Conservation (phyloP, 2,113 vertebrate species). For the Nymphicus hollandicus region DNA sequence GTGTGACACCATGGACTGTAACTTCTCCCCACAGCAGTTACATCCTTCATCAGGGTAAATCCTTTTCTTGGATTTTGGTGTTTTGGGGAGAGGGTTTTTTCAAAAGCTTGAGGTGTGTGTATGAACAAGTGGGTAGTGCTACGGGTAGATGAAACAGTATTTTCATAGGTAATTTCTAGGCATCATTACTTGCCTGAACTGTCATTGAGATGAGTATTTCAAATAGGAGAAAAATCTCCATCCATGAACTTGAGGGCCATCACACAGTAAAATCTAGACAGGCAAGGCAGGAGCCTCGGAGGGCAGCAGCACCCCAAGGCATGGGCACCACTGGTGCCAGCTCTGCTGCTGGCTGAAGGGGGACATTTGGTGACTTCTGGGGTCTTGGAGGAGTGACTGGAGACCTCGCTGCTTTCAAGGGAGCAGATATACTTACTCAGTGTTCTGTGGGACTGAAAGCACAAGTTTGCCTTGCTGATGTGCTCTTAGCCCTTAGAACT, state of each 20-base stretch:
- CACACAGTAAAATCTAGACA: background rate
- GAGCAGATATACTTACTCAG: background rate
- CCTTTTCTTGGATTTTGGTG: background rate
- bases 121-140: background rate
- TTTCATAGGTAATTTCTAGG: background rate
- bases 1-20: background rate
- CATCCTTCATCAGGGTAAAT: background rate
- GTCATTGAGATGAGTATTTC: background rate
- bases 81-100: background rate
- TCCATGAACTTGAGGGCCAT: background rate
- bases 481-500: background rate
- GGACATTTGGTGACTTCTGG: background rate
- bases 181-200: background rate
- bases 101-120: background rate
- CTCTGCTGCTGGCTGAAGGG: background rate
- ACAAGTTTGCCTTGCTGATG: rapidly evolving
- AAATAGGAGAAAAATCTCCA: background rate
- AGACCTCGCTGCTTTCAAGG: background rate
- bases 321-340: rapidly evolving
- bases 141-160: background rate
- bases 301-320: background rate
- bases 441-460: background rate
- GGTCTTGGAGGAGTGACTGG: background rate
- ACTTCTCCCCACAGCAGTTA: background rate
- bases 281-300: background rate